Percentiles rank a stretch among this genome's conserved stretches.
Evolutionary conservation across 37 sponge, comb jelly and placozoan species (phyloP).

Genomic region (Eunapius fragilis): DNA sequence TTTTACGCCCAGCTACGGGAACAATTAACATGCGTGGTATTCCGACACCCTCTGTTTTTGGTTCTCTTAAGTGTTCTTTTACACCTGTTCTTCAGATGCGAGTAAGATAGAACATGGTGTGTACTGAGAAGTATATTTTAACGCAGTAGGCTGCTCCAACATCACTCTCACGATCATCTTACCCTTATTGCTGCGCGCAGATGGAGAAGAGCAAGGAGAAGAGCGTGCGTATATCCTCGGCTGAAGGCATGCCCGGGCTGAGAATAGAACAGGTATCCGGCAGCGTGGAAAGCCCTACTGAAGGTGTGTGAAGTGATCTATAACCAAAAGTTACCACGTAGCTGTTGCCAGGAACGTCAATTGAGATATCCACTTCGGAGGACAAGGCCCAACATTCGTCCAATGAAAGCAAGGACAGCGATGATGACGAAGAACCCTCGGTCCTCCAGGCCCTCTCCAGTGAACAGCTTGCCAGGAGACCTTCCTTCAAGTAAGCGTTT

Average conservation of each 20-base stretch:
- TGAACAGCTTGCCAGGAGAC: slow-evolving; percentile 66
- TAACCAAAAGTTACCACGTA: not conserved
- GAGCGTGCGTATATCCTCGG: not conserved
- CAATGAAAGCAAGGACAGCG: slow-evolving; percentile 16
- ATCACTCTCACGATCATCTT: not conserved
- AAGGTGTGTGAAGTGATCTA: slow-evolving; percentile 5
- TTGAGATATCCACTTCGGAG: not conserved
- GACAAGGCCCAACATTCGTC: not conserved
- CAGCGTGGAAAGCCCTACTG: slow-evolving; percentile 9
- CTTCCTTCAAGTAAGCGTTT: slow-evolving; percentile 71
- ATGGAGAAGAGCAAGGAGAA: not conserved
- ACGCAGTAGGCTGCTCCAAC: not conserved
- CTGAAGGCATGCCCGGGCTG: slow-evolving; percentile 5
- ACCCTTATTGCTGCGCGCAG: not conserved
- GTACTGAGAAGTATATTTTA: not conserved
- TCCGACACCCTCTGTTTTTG: not conserved
- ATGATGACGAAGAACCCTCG: slow-evolving; percentile 48
- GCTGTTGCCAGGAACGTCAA: not conserved
- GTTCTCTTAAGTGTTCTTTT: too few relatives aligned
- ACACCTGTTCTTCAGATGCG: not conserved
- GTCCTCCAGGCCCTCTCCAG: slow-evolving; percentile 46
- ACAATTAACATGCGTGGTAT: not conserved
- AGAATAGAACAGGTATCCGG: slow-evolving; percentile 50
- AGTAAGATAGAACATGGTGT: not conserved
- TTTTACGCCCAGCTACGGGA: not conserved